Evolutionary conservation across 2,888 invertebrate species (phyloP).

Genomic region (Zygogramma bicolorata): DNA sequence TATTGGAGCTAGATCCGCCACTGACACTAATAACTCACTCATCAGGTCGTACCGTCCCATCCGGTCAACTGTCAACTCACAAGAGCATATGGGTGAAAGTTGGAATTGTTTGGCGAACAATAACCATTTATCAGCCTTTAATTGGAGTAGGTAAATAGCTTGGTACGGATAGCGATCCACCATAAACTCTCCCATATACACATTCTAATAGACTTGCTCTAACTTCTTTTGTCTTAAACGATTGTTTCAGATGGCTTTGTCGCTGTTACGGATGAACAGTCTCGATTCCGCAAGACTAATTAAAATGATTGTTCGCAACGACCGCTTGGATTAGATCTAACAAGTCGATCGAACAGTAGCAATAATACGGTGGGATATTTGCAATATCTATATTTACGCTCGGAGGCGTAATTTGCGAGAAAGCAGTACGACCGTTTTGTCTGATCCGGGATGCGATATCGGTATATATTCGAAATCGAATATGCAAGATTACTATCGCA

Average conservation of each 20-base stretch:
- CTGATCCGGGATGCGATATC: not conserved
- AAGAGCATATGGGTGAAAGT: slow-evolving; percentile 60
- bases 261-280: slow-evolving; percentile 50
- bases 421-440: slow-evolving; percentile 13
- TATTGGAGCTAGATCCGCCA: no score
- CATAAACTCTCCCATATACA: slow-evolving; percentile 64
- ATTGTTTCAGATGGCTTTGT: slow-evolving; percentile 58
- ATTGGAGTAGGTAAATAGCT: slow-evolving; percentile 67
- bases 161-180: slow-evolving; percentile 59
- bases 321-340: slow-evolving; percentile 46
- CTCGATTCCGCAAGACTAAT: slow-evolving; percentile 47
- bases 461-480: not conserved
- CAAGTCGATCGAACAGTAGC: slow-evolving; percentile 27
- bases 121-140: slow-evolving; percentile 67
- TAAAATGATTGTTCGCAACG: slow-evolving; percentile 41
- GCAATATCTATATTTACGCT: slow-evolving; percentile 35
- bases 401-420: slow-evolving; percentile 31
- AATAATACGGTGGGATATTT: slow-evolving; percentile 35
- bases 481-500: not conserved
- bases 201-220: slow-evolving; percentile 63
- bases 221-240: slow-evolving; percentile 63
- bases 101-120: slow-evolving; percentile 65
- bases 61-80: slow-evolving; percentile 1
- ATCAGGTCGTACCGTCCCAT: not conserved
- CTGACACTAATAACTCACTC: not conserved